These are phyloP conservation scores for Ochotona curzoniae DNA, from an alignment of 2,113 vertebrate species.

Conservation along the genomic window DNA sequence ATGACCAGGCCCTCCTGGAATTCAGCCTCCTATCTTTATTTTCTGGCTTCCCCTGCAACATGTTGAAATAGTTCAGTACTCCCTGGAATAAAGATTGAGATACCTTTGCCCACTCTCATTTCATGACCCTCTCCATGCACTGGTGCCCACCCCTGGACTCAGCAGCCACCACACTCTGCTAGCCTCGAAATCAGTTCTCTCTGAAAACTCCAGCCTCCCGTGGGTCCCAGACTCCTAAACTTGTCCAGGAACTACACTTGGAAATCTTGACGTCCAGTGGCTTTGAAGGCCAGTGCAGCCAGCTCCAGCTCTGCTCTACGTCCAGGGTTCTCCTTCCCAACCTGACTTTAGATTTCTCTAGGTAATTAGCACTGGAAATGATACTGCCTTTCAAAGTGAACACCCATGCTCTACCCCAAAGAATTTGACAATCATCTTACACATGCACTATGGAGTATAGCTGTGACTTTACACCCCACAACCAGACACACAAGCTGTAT, in stretches of 20 bases:
- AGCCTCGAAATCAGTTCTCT: not conserved
- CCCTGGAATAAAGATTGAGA: not conserved
- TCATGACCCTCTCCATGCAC: not conserved
- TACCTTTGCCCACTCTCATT: not conserved
- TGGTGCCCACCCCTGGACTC: not conserved
- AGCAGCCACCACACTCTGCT: not conserved
- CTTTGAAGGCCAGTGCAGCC: not conserved
- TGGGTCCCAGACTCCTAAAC: not conserved
- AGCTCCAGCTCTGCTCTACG: not conserved
- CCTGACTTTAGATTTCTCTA: not conserved
- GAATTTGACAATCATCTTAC: not conserved
- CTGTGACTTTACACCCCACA: not conserved
- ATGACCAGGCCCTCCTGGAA: not conserved
- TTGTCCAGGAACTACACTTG: not conserved
- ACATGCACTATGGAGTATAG: not conserved
- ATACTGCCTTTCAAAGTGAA: not conserved
- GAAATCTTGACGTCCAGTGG: not conserved
- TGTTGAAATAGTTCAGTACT: not conserved
- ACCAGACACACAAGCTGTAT: not conserved
- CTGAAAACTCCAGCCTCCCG: not conserved
- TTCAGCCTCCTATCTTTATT: not conserved
- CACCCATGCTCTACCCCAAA: rapidly evolving
- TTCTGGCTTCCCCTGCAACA: not conserved
- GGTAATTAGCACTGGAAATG: not conserved
- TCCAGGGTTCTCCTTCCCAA: not conserved